Evolutionary conservation across 53 echinoderm and acorn worm genomes (phyloP).

Genomic region (Actinopyga echinites): DNA sequence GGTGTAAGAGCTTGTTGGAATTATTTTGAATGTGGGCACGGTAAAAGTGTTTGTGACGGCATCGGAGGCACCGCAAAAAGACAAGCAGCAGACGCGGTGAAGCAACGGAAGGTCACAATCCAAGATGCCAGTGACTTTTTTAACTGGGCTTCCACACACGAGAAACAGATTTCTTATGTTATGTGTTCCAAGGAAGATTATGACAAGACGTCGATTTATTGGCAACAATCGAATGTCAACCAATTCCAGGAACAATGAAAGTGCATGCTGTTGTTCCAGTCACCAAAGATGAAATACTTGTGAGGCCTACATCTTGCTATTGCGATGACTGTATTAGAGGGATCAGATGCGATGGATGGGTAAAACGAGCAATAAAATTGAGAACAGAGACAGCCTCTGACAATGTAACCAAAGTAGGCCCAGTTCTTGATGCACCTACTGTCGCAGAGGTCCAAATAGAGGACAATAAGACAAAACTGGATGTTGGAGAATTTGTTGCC

Average conservation of each 20-base stretch:
- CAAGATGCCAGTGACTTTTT: conserved; percentile 54
- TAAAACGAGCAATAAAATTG: conserved; percentile 9
- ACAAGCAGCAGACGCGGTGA: conserved; percentile 54
- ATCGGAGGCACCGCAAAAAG: conserved; percentile 53
- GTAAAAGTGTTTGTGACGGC: conserved; percentile 50
- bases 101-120: conserved; percentile 43
- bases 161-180: conserved; percentile 46
- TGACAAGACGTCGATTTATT: conserved; percentile 13
- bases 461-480: neutral
- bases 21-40: conserved; percentile 59
- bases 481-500: conserved; percentile 44
- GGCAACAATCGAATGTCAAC: neutral
- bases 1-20: conserved; percentile 50
- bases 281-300: neutral
- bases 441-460: neutral
- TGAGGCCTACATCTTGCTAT: conserved; percentile 37
- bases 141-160: conserved; percentile 34
- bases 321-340: conserved; percentile 4
- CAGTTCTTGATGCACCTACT: conserved; percentile 2
- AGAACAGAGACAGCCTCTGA: conserved; percentile 3
- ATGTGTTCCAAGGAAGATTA: conserved; percentile 38
- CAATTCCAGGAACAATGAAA: conserved; percentile 39
- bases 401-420: neutral
- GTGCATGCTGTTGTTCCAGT: conserved; percentile 30
- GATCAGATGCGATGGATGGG: conserved; percentile 51